Conservation (phyloP, 2,113 vertebrate genomes). For the Hippotragus niger region DNA sequence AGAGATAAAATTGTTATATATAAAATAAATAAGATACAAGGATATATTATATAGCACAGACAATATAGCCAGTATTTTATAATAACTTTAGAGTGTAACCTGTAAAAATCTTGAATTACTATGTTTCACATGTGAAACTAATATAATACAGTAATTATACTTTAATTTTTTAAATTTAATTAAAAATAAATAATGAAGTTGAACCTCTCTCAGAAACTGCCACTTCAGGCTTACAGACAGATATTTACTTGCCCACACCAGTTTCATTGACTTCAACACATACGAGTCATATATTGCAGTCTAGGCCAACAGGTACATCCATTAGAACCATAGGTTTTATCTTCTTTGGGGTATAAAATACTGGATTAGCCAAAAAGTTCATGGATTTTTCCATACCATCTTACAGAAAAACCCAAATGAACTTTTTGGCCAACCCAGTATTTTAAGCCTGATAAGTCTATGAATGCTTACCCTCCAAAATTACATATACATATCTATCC, state of each 20-base stretch:
- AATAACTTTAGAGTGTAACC: background rate
- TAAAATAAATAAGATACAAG: background rate
- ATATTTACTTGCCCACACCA: background rate
- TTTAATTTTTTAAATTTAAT: background rate
- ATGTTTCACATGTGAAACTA: background rate
- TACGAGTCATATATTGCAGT: rapidly evolving
- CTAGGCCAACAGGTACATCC: background rate
- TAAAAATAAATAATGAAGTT: background rate
- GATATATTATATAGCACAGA: background rate
- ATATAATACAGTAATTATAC: background rate
- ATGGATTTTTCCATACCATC: background rate
- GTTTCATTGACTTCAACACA: background rate
- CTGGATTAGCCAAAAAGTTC: background rate
- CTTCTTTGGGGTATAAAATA: background rate
- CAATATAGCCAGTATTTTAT: background rate
- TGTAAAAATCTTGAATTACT: background rate
- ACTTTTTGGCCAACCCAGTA: background rate
- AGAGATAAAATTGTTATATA: background rate
- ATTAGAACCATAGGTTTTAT: background rate
- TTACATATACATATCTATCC: background rate
- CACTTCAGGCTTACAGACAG: background rate
- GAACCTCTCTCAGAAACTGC: background rate
- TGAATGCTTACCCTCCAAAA: background rate
- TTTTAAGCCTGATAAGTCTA: background rate
- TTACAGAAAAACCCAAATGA: background rate